Conservation (phyloP, 1,140 invertebrate species). For the Mactra quadrangularis region DNA sequence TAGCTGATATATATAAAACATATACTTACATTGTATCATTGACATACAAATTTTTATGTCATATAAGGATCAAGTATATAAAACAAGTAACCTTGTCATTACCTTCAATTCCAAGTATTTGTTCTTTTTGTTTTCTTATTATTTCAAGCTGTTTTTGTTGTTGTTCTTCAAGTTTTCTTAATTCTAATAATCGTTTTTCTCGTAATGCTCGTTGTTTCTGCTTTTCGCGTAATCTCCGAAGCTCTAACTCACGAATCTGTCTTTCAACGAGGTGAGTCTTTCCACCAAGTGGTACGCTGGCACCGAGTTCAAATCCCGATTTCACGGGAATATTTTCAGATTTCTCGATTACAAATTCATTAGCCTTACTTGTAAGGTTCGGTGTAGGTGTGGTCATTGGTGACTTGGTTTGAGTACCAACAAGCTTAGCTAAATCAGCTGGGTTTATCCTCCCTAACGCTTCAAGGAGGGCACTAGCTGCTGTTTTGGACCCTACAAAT, state of each 20-base stretch:
- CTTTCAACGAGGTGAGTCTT: not conserved
- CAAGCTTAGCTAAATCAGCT: no score
- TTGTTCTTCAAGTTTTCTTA: constrained; percentile 12
- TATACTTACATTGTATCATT: no score
- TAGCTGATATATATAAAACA: no score
- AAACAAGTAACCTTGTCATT: no score
- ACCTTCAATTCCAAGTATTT: no score
- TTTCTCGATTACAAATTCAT: no score
- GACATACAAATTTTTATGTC: no score
- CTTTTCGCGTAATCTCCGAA: constrained; percentile 22
- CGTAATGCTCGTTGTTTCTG: not conserved
- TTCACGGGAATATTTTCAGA: not conserved
- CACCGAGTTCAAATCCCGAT: constrained; percentile 33
- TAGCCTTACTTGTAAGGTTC: no score
- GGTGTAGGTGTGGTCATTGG: no score
- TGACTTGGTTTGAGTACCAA: no score
- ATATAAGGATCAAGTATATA: no score
- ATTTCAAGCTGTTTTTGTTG: constrained; percentile 9
- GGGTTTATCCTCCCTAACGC: constrained; percentile 1
- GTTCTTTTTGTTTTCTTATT: no score
- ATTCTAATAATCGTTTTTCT: not conserved
- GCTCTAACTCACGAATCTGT: not conserved
- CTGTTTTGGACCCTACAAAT: constrained; percentile 30
- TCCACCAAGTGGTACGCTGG: constrained; percentile 31
- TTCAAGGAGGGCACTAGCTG: constrained; percentile 14